Evolutionary conservation across 2,888 invertebrate genomes (phyloP), one percentile per base, ranked within the genome.

Genomic region (Biston betularia): DNA sequence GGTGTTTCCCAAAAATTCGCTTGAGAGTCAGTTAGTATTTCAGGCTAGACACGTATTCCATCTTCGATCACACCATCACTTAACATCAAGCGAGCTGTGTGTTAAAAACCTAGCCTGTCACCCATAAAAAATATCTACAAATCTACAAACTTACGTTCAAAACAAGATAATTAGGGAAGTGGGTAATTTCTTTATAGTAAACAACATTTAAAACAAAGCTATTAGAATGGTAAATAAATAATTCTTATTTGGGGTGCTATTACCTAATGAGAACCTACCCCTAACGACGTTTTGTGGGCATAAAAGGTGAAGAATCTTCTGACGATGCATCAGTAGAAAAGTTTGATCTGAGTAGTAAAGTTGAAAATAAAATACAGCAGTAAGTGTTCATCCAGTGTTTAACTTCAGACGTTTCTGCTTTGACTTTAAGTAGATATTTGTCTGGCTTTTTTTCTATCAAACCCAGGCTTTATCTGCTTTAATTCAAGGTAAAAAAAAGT

Each of bases 341-440:
- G 10, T 14, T 38, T 46, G 2, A 6, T 15, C 38, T 35, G 9
- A 1, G 12, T 11, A 38, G 61, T 35, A 38, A 58, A 49, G 46
- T 58, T 49, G 24, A 7, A 35, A 34, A 1, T 52, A 42, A 48
- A 9, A 4, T 45, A 11, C 6, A 24, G 12, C 33, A 42, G 24
- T 34, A 35, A n/a, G 34, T 49, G 49, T 0, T 46, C 10, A 24
- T 6, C 40, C 38, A 54, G 54, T 55, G 42, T 24, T 44, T 2
- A 33, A 33, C 7, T 45, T 14, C 8, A 52, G 14, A n/a, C 6
- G 0, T 7, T 61, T 68, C 74, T 75, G 61, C 33, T 59, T 65
- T 75, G 65, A 72, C 56, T 75, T 57, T 79, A 83, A 83, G 80
- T 78, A 84, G 80, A 74, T 69, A 67, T 69, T 68, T 73, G 75